These are phyloP conservation scores for Aspidiotus rigidus DNA, from an alignment of 2,888 invertebrate species.

Conservation along the genomic window DNA sequence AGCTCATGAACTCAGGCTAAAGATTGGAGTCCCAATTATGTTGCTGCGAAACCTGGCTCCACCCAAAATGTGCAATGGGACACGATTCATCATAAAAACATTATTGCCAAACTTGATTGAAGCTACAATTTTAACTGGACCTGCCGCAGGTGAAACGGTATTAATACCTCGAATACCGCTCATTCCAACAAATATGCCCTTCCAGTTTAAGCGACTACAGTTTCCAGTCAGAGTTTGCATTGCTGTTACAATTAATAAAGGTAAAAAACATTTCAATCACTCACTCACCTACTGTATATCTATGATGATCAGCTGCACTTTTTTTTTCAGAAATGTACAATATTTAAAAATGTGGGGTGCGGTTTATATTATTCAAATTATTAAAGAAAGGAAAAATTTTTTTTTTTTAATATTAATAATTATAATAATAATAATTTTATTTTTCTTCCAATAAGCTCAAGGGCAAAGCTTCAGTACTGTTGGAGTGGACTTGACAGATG, in stretches of 20 bases:
- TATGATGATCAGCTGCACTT: too few relatives aligned
- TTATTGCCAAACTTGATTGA: constrained; percentile 10
- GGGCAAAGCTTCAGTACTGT: constrained; percentile 41
- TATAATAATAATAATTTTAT: too few relatives aligned
- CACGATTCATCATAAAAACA: constrained; percentile 6
- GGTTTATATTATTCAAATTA: too few relatives aligned
- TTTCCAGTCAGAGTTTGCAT: constrained; percentile 40
- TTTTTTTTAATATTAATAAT: too few relatives aligned
- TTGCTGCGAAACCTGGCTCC: constrained; percentile 35
- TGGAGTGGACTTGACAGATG: constrained; percentile 41
- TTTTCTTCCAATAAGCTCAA: constrained; percentile 36
- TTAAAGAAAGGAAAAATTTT: too few relatives aligned
- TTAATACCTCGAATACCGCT: constrained; percentile 41
- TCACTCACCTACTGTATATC: too few relatives aligned
- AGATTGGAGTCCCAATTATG: constrained; percentile 38
- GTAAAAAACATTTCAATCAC: too few relatives aligned
- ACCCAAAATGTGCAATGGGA: constrained; percentile 12
- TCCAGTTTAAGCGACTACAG: constrained; percentile 39
- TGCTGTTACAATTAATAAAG: constrained; percentile 42
- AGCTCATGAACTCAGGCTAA: constrained; percentile 37
- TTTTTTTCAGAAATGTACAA: too few relatives aligned
- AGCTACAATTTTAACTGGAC: constrained; percentile 23
- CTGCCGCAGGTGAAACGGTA: constrained; percentile 38
- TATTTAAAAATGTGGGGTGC: too few relatives aligned
- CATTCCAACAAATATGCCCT: constrained; percentile 40